A percentile compares a stretch with the other conserved stretches of the same genome.
These are phyloP conservation scores for Barypeithes pellucidus DNA, from an alignment of 2,888 invertebrate species.

Conservation along the genomic window DNA sequence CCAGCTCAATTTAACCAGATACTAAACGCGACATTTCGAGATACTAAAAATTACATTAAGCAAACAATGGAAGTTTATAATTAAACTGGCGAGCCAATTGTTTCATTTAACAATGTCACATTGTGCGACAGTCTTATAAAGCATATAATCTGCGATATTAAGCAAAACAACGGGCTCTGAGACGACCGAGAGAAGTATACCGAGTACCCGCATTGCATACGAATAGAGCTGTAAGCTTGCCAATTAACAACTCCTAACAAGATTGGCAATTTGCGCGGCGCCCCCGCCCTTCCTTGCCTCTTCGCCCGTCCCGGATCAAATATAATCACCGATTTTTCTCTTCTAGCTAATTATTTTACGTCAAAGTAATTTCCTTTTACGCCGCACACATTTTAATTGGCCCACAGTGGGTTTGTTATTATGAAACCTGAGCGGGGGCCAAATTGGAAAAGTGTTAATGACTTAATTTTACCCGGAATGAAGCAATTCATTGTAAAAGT, in stretches of 20 bases:
- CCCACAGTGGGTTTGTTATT: slow-evolving; percentile 52
- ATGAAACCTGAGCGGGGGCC: slow-evolving; percentile 49
- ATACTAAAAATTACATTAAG: slow-evolving; percentile 4
- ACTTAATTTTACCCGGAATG: slow-evolving; percentile 50
- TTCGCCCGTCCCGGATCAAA: slow-evolving; percentile 65
- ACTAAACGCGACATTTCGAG: neutral
- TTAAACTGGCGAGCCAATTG: neutral
- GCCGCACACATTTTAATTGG: slow-evolving; percentile 67
- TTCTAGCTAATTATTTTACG: slow-evolving; percentile 68
- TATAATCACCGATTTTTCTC: slow-evolving; percentile 69
- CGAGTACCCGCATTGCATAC: slow-evolving; percentile 65
- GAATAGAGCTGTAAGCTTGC: slow-evolving; percentile 67
- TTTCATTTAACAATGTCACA: slow-evolving; percentile 24
- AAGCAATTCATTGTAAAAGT: slow-evolving; percentile 45
- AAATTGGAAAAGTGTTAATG: slow-evolving; percentile 55
- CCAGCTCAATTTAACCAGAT: neutral
- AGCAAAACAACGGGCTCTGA: slow-evolving; percentile 49
- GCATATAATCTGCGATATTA: slow-evolving; percentile 56
- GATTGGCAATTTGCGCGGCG: slow-evolving; percentile 68
- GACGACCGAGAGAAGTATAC: slow-evolving; percentile 53
- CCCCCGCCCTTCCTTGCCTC: slow-evolving; percentile 50
- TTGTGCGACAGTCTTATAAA: slow-evolving; percentile 26
- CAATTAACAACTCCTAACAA: slow-evolving; percentile 70
- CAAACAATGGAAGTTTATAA: neutral
- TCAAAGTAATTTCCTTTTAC: slow-evolving; percentile 64